Evolutionary conservation across 2,888 invertebrate species (phyloP), one percentile per base, ranked within the genome.

Genomic region (Synanthedon tipuliformis): DNA sequence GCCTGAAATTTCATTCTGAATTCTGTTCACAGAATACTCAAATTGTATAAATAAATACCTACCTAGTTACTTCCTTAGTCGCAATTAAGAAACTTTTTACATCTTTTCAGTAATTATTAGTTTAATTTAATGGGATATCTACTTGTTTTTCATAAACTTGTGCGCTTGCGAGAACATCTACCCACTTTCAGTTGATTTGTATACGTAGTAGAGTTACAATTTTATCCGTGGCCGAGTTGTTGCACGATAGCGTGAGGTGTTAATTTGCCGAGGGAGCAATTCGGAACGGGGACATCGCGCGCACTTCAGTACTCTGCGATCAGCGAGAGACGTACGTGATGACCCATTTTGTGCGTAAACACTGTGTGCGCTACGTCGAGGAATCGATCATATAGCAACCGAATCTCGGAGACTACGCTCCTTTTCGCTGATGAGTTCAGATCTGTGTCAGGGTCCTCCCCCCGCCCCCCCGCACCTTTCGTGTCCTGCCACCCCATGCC

Each of bases 361-460:
- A 27, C 71, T 69, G 70, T 68, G 69, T 68, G 68, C 75, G 74
- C 70, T 77, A 75, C 71, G 75, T 70, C 65, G 72, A 77, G 74
- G 81, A 83, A 84, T 85, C 85, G 78, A 84, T 85, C 85, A 79
- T 79, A 76, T 74, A 78, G 73, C 76, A 78, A 69, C 78, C 81
- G 76, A 83, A 81, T 81, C 76, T 79, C 78, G 78, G 80, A 82
- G 81, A 75, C 81, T 78, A 73, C 70, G 67, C 71, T 77, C 34
- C 34, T 8, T 71, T 78, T 72, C 75, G 72, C 79, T 81, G 83
- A 85, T 81, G 81, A 76, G 77, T 77, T 73, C 68, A 77, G 80
- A 85, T 85, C 84, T 84, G 80, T 86, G 87, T 87, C 87, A 86
- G 81, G 86, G 87, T 82, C 75, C 78, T 75, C 77, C 79, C 78